phyloP scores from a whole-genome alignment of 2,888 invertebrate species.

The Buathra laborator region DNA sequence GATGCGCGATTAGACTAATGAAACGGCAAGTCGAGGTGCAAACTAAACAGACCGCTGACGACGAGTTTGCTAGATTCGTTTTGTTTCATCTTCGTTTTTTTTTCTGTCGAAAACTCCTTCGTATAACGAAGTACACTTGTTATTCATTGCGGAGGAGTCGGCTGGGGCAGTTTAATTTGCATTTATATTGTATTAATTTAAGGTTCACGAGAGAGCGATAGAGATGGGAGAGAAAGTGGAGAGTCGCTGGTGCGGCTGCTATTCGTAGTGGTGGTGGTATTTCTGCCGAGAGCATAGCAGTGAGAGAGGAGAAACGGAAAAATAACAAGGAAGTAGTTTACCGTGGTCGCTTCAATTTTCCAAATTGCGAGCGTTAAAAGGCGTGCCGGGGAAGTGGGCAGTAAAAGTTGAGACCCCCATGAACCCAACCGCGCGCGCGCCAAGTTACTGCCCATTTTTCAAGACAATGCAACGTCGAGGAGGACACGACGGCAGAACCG shows the following conservation, averaged over 20 bases:
- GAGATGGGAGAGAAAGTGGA: slow-evolving; percentile 40
- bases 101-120: slow-evolving; percentile 53
- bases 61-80: slow-evolving; percentile 30
- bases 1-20: slow-evolving; percentile 7
- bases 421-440: slow-evolving; percentile 47
- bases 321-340: slow-evolving; percentile 78
- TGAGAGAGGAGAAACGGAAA: slow-evolving; percentile 66
- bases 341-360: slow-evolving; percentile 76
- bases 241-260: slow-evolving; percentile 29
- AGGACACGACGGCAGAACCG: slow-evolving; percentile 42
- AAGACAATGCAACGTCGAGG: slow-evolving; percentile 52
- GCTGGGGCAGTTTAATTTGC: slow-evolving; percentile 76
- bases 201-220: slow-evolving; percentile 64
- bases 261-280: background rate
- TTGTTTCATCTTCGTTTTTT: slow-evolving; percentile 6
- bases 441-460: slow-evolving; percentile 70
- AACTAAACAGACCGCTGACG: slow-evolving; percentile 33
- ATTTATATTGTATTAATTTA: slow-evolving; percentile 82
- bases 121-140: slow-evolving; percentile 69
- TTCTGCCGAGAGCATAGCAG: slow-evolving; percentile 7
- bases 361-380: slow-evolving; percentile 74
- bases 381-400: slow-evolving; percentile 68
- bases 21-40: slow-evolving; percentile 1
- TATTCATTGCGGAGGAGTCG: slow-evolving; percentile 70
- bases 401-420: slow-evolving; percentile 70